Evolutionary conservation across 1,140 invertebrate species (phyloP).

Genomic region (Drosophila erecta): DNA sequence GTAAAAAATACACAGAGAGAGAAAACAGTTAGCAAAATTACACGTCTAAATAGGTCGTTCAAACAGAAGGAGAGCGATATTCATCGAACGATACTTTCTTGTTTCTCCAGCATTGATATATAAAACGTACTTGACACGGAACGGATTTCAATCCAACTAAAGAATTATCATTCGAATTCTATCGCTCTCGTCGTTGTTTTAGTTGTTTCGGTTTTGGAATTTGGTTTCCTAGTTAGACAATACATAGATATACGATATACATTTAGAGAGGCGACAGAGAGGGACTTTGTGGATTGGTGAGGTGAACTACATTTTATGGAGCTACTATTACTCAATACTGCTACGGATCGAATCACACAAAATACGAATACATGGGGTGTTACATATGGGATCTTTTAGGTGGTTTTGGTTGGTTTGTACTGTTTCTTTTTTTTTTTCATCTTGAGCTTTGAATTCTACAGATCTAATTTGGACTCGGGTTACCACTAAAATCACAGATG

Average conservation of each 20-base stretch:
- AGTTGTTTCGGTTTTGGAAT: slow-evolving; percentile 52
- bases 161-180: slow-evolving; percentile 37
- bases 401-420: slow-evolving; percentile 31
- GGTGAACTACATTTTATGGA: slow-evolving; percentile 40
- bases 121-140: too few relatives aligned
- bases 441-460: slow-evolving; percentile 27
- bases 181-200: slow-evolving; percentile 44
- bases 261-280: slow-evolving; percentile 41
- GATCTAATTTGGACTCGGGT: slow-evolving; percentile 33
- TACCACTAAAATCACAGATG: slow-evolving; percentile 52
- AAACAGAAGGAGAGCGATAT: slow-evolving; percentile 56
- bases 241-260: slow-evolving; percentile 49
- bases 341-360: slow-evolving; percentile 74
- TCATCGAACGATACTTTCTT: slow-evolving; percentile 47
- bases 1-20: slow-evolving; percentile 76
- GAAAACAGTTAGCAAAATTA: slow-evolving; percentile 76
- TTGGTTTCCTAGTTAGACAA: slow-evolving; percentile 73
- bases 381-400: slow-evolving; percentile 48
- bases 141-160: background rate
- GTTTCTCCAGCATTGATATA: too few relatives aligned
- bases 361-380: slow-evolving; percentile 62
- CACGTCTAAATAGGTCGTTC: slow-evolving; percentile 57
- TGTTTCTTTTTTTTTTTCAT: slow-evolving; percentile 6
- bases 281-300: slow-evolving; percentile 32
- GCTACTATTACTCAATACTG: slow-evolving; percentile 52